Conservation (phyloP, 2,888 invertebrate species). For the Bembecia ichneumoniformis region DNA sequence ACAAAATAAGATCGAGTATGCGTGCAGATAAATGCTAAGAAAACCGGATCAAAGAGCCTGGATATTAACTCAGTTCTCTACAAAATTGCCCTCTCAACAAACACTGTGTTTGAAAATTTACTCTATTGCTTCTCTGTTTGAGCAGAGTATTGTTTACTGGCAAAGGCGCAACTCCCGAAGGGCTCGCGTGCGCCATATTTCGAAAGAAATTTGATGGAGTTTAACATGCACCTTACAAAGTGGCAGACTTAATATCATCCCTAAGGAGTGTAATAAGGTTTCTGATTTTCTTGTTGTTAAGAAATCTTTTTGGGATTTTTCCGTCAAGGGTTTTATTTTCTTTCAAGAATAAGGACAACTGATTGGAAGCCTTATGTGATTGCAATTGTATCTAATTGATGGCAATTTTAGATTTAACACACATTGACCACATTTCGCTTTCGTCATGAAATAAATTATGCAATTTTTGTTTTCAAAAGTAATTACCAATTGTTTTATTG, state of each 20-base stretch:
- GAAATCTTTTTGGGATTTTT: no score
- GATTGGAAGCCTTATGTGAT: no score
- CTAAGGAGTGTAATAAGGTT: constrained; percentile 14
- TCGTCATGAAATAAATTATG: no score
- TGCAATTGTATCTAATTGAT: no score
- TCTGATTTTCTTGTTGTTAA: background rate
- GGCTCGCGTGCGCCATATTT: constrained; percentile 31
- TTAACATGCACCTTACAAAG: constrained; percentile 32
- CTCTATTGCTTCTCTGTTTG: background rate
- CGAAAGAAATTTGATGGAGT: constrained; percentile 31
- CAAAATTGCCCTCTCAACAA: constrained; percentile 32
- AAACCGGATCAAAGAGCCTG: constrained; percentile 35
- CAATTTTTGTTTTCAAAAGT: no score
- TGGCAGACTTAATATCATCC: constrained; percentile 15
- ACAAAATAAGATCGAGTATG: constrained; percentile 15
- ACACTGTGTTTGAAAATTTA: background rate
- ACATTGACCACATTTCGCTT: no score
- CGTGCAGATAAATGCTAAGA: constrained; percentile 52
- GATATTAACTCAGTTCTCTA: constrained; percentile 47
- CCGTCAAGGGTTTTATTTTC: no score
- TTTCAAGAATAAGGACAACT: no score
- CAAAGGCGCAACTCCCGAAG: constrained; percentile 6
- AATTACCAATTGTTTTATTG: no score
- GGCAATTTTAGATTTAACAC: no score
- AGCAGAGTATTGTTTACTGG: background rate